These are phyloP conservation scores for Cyphomyrmex costatus DNA, from an alignment of 1,140 invertebrate genomes.

Conservation along the genomic window DNA sequence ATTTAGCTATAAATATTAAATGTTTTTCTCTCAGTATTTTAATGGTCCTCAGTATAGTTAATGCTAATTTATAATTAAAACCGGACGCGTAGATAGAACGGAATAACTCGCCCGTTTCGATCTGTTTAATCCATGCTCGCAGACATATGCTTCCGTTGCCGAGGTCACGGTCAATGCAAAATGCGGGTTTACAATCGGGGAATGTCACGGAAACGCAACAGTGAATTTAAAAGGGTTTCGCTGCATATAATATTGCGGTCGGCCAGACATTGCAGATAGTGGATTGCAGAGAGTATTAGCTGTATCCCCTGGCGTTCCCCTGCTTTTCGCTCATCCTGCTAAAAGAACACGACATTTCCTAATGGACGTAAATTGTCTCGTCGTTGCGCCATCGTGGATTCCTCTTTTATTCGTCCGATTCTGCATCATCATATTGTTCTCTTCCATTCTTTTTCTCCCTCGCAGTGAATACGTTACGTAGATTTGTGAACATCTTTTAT, in stretches of 20 bases:
- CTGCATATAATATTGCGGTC: conserved; percentile 19
- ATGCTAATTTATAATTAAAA: not conserved
- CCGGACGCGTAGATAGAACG: not conserved
- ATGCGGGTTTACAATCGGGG: conserved; percentile 31
- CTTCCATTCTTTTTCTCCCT: not conserved
- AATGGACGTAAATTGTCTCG: conserved; percentile 64
- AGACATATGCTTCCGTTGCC: not conserved
- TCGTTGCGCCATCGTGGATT: conserved; percentile 34
- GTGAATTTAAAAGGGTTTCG: conserved; percentile 40
- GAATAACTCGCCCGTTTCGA: not conserved
- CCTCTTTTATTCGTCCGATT: conserved; percentile 36
- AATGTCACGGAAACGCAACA: conserved; percentile 38
- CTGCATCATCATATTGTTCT: conserved; percentile 27
- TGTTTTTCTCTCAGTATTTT: too few species aligned
- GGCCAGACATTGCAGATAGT: conserved; percentile 38
- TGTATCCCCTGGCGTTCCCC: not conserved
- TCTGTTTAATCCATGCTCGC: not conserved
- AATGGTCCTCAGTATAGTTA: not conserved
- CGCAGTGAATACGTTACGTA: not conserved
- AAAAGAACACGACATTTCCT: conserved; percentile 61
- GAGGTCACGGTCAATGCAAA: conserved; percentile 35
- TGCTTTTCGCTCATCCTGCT: conserved; percentile 32
- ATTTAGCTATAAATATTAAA: too few species aligned
- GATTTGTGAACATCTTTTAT: not conserved
- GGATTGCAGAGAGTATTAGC: conserved; percentile 51